Evolutionary conservation across 2,888 invertebrate genomes (phyloP), one percentile per base, ranked within the genome.

Genomic region (Orthosia cruda): DNA sequence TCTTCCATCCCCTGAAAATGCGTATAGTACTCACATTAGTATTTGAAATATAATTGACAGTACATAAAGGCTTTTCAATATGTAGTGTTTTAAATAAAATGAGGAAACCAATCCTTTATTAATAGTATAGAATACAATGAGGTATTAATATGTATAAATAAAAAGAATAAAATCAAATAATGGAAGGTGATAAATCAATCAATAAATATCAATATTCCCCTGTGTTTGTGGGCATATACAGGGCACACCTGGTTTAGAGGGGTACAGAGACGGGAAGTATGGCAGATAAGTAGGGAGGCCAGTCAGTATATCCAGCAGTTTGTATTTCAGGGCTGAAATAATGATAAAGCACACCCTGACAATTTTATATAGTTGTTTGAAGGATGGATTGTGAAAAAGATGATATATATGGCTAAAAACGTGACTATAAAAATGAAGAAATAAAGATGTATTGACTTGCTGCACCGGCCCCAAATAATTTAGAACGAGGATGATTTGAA

Each of bases 1-100:
- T 92, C 99, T 97, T 7, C 99, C 99, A 92, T 99, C 99, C 99
- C 99, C 99, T 99, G 93, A 93, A 94, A 93, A 75, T 54, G 4
- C 5, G 9, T 58, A 7, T 32, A 32, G 16, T 45, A n/a, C 23
- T 45, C 50, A 13, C 18, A 11, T 78, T 26, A 75, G 26, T 47
- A 32, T 11, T 52, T 47, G 23, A 18, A 26, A 64, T 0, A 0
- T 5, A 7, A 7, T 9, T 3, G 11, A 15, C 3, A 15, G 5
- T 16, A n/a, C 1, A 18, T 7, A 0, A 0, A 7, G 2, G 3
- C 3, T 47, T 13, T 18, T 9, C 13, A 45, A 32, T 54, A 18
- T 18, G 11, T 15, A 26, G 3, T 54, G 1, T 7, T 45, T 13
- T 40, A 40, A 40, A 40, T 40, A 40, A 40, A 40, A 40, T 40